These are phyloP conservation scores for Pangasius sanitwongsei DNA, from an alignment of 2,797 vertebrate genomes.

Conservation along the genomic window DNA sequence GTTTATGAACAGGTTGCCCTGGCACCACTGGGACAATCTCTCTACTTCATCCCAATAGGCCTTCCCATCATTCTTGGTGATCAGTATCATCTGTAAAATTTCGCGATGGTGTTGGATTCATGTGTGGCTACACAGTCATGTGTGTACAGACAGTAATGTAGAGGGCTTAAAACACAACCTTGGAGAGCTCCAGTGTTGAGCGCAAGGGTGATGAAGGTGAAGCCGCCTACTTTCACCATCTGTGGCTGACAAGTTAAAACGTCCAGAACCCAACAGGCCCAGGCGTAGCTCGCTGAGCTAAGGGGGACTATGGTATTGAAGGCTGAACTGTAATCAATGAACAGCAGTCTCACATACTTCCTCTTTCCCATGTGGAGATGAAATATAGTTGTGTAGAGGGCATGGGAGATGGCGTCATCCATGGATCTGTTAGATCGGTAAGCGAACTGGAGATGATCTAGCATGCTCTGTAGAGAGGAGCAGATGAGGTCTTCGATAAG, in stretches of 20 bases:
- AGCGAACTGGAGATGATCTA: neutral
- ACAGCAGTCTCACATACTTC: neutral
- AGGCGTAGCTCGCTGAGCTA: neutral
- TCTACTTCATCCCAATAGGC: neutral
- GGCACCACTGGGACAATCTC: neutral
- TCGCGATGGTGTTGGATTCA: neutral
- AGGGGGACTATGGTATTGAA: neutral
- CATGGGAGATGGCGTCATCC: neutral
- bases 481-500: neutral
- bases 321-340: too few species aligned
- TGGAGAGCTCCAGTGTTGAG: neutral
- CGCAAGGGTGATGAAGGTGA: neutral
- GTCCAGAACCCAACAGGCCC: neutral
- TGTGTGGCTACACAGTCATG: neutral
- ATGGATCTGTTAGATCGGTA: neutral
- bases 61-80: neutral
- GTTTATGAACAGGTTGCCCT: neutral
- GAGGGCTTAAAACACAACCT: neutral
- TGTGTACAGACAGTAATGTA: neutral
- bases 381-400: neutral
- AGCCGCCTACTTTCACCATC: neutral
- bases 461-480: neutral
- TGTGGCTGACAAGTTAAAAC: neutral
- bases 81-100: neutral
- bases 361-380: neutral